A percentile compares a stretch with the other conserved stretches of the same genome.
Conservation (phyloP, 2,113 vertebrate genomes). For the Thryonomys swinderianus region DNA sequence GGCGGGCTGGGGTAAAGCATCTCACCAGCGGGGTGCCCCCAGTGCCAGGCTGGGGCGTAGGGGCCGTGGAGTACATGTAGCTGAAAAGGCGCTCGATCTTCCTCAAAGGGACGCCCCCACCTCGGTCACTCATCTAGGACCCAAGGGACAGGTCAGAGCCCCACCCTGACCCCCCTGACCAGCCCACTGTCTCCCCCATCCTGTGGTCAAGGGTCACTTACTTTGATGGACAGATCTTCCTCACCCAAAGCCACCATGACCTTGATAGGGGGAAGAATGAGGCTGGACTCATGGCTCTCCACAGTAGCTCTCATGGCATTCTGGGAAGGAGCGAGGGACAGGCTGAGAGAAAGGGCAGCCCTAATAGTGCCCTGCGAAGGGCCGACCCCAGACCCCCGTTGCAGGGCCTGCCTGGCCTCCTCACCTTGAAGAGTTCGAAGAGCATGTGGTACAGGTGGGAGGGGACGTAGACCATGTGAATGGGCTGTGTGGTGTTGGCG, state of each 20-base stretch:
- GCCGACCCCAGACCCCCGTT: neutral
- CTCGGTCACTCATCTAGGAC: constrained; percentile 93
- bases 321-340: constrained; percentile 77
- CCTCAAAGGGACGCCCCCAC: constrained; percentile 93
- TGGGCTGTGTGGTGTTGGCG: constrained; percentile 85
- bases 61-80: constrained; percentile 97
- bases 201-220: constrained; percentile 73
- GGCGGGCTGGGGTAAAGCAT: neutral
- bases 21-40: constrained; percentile 91
- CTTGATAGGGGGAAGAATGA: constrained; percentile 89
- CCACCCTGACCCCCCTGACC: neutral
- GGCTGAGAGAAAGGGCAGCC: neutral
- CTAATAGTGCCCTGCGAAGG: neutral
- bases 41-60: constrained; percentile 89
- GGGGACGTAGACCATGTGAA: constrained; percentile 95
- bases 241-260: constrained; percentile 94
- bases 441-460: constrained; percentile 98
- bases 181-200: neutral
- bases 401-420: neutral
- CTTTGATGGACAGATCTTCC: constrained; percentile 96
- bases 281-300: constrained; percentile 91
- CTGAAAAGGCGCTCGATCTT: constrained; percentile 96
- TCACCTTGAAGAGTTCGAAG: constrained; percentile 98
- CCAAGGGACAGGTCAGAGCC: neutral
- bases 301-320: constrained; percentile 98